A percentile compares a stretch with the other conserved stretches of the same genome.
Conservation (phyloP, 2,797 vertebrate species). For the Malacoraja senta region DNA sequence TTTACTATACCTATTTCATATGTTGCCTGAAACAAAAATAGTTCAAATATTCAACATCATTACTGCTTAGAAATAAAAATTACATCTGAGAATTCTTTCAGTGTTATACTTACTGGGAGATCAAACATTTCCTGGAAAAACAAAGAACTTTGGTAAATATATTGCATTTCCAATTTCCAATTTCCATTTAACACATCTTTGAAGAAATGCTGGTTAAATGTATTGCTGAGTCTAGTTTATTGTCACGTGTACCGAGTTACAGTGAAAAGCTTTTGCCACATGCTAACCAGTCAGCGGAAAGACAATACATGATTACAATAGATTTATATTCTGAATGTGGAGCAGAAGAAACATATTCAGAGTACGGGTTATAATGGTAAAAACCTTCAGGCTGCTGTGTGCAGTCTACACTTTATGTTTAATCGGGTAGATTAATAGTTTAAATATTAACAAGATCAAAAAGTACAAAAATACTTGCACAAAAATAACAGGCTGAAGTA, state of each 20-base stretch:
- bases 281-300: too few species aligned
- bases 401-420: background rate
- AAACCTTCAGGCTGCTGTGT: background rate
- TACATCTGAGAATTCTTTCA: background rate
- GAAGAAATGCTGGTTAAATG: background rate
- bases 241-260: too few species aligned
- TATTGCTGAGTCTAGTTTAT: too few species aligned
- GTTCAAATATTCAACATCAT: background rate
- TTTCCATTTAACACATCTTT: background rate
- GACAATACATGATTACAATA: too few species aligned
- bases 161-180: background rate
- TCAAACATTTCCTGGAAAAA: conserved; percentile 81
- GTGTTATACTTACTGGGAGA: conserved; percentile 70
- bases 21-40: conserved; percentile 55
- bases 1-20: conserved; percentile 95
- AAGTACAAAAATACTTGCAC: background rate
- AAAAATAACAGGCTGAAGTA: too few species aligned
- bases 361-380: background rate
- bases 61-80: background rate
- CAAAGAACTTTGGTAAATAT: conserved; percentile 29
- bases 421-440: background rate
- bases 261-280: too few species aligned
- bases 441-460: background rate
- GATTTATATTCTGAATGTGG: too few species aligned
- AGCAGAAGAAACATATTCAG: background rate